Conservation (phyloP, 2,888 invertebrate genomes). For the Dolichomitus sp. region DNA sequence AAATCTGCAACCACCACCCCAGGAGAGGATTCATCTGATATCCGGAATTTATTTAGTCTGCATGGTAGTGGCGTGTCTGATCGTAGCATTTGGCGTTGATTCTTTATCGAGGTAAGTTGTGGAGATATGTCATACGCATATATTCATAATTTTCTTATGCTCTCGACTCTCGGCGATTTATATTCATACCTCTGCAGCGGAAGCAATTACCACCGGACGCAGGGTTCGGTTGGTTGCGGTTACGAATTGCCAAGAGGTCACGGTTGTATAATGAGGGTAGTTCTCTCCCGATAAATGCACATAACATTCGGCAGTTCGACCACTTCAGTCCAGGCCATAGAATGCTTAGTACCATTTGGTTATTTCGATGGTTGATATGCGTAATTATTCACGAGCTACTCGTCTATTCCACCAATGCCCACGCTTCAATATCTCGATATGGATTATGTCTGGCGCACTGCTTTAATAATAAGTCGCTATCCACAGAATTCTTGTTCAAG, state of each 20-base stretch:
- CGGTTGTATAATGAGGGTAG: constrained; percentile 10
- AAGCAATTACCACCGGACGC: background rate
- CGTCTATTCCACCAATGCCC: constrained; percentile 46
- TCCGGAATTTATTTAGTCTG: constrained; percentile 94
- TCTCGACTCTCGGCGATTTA: background rate
- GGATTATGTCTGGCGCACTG: background rate
- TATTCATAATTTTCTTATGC: background rate
- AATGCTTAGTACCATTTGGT: constrained; percentile 6
- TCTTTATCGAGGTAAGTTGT: constrained; percentile 90
- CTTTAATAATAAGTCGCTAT: background rate
- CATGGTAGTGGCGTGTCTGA: constrained; percentile 91
- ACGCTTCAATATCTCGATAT: constrained; percentile 50
- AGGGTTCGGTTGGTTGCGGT: background rate
- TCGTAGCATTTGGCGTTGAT: constrained; percentile 94
- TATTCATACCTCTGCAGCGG: background rate
- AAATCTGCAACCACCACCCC: constrained; percentile 91
- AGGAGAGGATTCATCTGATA: constrained; percentile 92
- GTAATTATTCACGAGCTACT: constrained; percentile 48
- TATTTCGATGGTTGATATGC: constrained; percentile 7
- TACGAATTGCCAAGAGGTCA: background rate
- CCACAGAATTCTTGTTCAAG: constrained; percentile 10
- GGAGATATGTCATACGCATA: background rate
- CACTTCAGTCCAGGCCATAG: background rate
- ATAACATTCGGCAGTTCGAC: constrained; percentile 16
- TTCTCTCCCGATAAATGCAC: constrained; percentile 7